Evolutionary conservation across 2,113 vertebrate species (phyloP).

Genomic region (Emydocephalus ijimae): DNA sequence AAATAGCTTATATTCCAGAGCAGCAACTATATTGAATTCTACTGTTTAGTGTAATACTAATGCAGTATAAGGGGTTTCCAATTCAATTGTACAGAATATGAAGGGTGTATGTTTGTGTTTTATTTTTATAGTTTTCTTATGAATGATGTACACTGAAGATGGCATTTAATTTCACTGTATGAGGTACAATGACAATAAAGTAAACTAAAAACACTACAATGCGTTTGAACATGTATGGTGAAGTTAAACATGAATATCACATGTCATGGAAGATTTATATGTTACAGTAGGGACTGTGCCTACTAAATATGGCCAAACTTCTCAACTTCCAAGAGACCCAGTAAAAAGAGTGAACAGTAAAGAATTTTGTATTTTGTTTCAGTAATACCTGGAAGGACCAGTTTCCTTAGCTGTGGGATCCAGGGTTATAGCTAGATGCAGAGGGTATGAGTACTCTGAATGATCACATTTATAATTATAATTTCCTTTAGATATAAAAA

Average conservation of each 20-base stretch:
- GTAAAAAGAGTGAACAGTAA: background rate
- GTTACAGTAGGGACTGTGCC: background rate
- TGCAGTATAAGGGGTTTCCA: too few species aligned
- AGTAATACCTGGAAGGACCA: background rate
- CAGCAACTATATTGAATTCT: too few species aligned
- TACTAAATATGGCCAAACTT: background rate
- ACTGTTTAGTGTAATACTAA: too few species aligned
- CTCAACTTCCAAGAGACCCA: background rate
- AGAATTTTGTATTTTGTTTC: background rate
- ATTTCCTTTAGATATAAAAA: background rate
- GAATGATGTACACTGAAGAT: too few species aligned
- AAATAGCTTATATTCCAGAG: too few species aligned
- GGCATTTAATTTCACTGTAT: too few species aligned
- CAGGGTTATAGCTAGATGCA: background rate
- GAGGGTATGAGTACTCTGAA: background rate
- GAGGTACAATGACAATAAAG: too few species aligned
- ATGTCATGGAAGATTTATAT: background rate
- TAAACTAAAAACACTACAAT: background rate
- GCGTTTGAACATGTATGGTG: background rate
- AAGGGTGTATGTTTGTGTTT: too few species aligned
- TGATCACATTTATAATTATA: background rate
- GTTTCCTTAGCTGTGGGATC: background rate
- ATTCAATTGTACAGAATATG: too few species aligned
- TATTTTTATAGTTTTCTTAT: too few species aligned
- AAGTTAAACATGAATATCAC: background rate